A percentile compares a stretch with the other conserved stretches of the same genome.
phyloP scores from a whole-genome alignment of 2,888 invertebrate genomes.

The Myopa testacea region DNA sequence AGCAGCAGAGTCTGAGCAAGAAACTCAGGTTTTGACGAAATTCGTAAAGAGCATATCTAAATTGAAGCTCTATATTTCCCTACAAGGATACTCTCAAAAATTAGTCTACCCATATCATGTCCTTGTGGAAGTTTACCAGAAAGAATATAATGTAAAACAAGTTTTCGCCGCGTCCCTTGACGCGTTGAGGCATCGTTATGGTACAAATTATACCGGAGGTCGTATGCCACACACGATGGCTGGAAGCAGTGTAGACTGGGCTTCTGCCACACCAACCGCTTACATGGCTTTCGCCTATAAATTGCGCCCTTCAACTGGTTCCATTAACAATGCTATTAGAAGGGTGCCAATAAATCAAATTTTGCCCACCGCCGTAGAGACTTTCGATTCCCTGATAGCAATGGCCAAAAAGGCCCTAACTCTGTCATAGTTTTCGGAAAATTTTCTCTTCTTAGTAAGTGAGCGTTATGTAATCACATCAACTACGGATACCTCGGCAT shows the following conservation, averaged over 20 bases:
- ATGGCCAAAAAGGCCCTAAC: constrained; percentile 63
- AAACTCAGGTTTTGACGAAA: constrained; percentile 71
- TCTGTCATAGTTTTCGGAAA: no score
- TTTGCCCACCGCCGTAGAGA: constrained; percentile 75
- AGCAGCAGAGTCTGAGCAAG: constrained; percentile 72
- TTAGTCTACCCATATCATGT: constrained; percentile 78
- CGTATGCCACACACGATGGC: constrained; percentile 74
- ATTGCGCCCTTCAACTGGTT: constrained; percentile 65
- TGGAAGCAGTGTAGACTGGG: constrained; percentile 82
- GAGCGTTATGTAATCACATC: no score
- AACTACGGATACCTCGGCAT: no score
- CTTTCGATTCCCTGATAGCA: constrained; percentile 70
- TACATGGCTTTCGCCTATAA: constrained; percentile 72
- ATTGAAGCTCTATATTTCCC: constrained; percentile 75
- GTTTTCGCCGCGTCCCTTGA: constrained; percentile 56
- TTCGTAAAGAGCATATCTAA: constrained; percentile 71
- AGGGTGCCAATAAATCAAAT: constrained; percentile 75
- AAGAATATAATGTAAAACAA: constrained; percentile 70
- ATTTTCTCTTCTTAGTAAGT: no score
- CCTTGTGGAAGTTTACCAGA: constrained; percentile 71
- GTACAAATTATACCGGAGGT: constrained; percentile 74
- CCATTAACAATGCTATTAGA: constrained; percentile 71
- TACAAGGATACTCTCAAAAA: constrained; percentile 83
- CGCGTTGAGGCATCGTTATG: constrained; percentile 71
- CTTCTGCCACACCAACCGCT: constrained; percentile 72